phyloP scores from a whole-genome alignment of 2,113 vertebrate genomes.

The Tinamus guttatus region DNA sequence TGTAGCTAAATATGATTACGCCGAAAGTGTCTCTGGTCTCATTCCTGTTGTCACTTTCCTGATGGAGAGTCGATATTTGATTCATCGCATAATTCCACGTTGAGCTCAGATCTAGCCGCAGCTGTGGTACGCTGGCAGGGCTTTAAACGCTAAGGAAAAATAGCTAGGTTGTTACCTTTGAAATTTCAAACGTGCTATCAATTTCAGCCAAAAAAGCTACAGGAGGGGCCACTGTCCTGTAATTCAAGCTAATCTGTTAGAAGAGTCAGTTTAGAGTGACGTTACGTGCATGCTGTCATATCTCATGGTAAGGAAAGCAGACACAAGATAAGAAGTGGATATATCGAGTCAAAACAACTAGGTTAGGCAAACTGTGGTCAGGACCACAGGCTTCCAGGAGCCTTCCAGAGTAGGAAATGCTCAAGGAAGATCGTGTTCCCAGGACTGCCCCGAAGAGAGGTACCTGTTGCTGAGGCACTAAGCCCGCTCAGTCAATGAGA shows the following conservation, averaged over 20 bases:
- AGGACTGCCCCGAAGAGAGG: background rate
- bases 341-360: background rate
- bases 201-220: background rate
- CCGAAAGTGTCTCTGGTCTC: background rate
- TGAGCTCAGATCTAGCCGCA: background rate
- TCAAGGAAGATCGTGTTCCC: background rate
- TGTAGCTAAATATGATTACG: constrained; percentile 21
- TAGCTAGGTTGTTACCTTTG: background rate
- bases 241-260: background rate
- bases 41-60: constrained; percentile 27
- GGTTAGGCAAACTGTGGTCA: background rate
- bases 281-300: background rate
- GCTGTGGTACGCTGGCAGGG: background rate
- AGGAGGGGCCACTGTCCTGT: background rate
- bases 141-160: background rate
- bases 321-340: background rate
- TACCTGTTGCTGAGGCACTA: background rate
- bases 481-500: background rate
- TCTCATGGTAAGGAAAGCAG: background rate
- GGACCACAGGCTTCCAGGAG: background rate
- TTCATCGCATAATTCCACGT: background rate
- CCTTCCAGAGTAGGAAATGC: background rate
- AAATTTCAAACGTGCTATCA: background rate
- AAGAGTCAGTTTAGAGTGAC: background rate
- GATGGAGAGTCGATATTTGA: constrained; percentile 46